Conservation (phyloP, 2,797 vertebrate genomes). For the Schizopygopsis pylzovi region DNA sequence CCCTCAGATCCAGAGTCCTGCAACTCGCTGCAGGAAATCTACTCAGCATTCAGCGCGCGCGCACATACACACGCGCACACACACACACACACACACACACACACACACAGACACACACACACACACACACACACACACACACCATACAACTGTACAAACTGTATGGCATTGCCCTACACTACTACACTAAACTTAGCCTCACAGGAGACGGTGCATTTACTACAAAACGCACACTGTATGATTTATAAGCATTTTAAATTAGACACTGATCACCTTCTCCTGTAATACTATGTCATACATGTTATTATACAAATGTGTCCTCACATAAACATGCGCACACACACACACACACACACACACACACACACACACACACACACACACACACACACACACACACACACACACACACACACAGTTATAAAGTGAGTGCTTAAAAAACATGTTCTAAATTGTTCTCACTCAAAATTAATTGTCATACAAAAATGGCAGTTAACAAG, state of each 20-base stretch:
- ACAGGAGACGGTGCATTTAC: too few species aligned
- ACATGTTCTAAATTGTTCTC: constrained; percentile 10
- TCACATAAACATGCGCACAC: not conserved
- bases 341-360: constrained; percentile 16
- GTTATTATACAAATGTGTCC: too few species aligned
- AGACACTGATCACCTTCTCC: too few species aligned
- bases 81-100: constrained; percentile 23
- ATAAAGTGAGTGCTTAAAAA: constrained; percentile 13
- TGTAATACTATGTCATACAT: too few species aligned
- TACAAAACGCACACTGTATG: too few species aligned
- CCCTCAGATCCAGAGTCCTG: constrained; percentile 76
- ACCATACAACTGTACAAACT: not conserved
- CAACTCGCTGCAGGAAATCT: constrained; percentile 64
- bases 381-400: constrained; percentile 7
- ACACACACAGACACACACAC: constrained; percentile 17
- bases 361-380: constrained; percentile 18
- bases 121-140: constrained; percentile 37
- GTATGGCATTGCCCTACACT: too few species aligned
- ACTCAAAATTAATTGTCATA: not conserved
- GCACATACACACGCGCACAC: constrained; percentile 11
- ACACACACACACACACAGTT: constrained; percentile 24
- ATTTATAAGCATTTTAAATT: too few species aligned
- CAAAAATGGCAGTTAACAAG: not conserved
- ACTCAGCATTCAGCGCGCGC: constrained; percentile 46
- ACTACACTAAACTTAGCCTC: too few species aligned